Conservation (phyloP, 1,140 invertebrate genomes). For the Drosophila paulistorum region DNA sequence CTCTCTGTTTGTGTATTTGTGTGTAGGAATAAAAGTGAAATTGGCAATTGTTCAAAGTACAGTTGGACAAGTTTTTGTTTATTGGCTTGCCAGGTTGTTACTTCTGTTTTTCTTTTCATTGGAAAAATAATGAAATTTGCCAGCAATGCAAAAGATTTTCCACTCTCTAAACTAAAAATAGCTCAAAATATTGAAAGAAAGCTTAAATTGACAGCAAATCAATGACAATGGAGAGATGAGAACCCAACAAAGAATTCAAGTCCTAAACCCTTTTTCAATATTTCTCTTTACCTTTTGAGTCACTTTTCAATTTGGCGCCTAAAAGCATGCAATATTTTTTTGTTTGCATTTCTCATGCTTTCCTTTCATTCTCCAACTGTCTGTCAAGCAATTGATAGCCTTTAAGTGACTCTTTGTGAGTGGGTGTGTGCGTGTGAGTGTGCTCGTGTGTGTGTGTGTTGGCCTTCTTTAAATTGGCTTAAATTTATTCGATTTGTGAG, state of each 20-base stretch:
- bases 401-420: conserved; percentile 24
- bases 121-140: conserved; percentile 65
- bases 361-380: conserved; percentile 2
- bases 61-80: conserved; percentile 55
- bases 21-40: conserved; percentile 44
- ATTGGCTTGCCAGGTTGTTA: conserved; percentile 19
- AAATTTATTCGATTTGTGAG: conserved; percentile 62
- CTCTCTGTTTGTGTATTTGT: conserved; percentile 17
- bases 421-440: not conserved
- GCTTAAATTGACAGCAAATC: conserved; percentile 4
- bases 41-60: conserved; percentile 74
- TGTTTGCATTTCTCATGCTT: not conserved
- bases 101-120: conserved; percentile 33
- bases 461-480: conserved; percentile 59
- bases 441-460: conserved; percentile 16
- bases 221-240: not conserved
- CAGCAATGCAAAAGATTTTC: not conserved
- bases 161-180: not conserved
- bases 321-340: conserved; percentile 10
- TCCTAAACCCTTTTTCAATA: not conserved
- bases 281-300: not conserved
- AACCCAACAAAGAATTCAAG: not conserved
- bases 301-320: conserved; percentile 13
- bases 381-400: conserved; percentile 27
- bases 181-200: conserved; percentile 2